Evolutionary conservation across 2,113 vertebrate species (phyloP).

Genomic region (Pollachius pollachius): DNA sequence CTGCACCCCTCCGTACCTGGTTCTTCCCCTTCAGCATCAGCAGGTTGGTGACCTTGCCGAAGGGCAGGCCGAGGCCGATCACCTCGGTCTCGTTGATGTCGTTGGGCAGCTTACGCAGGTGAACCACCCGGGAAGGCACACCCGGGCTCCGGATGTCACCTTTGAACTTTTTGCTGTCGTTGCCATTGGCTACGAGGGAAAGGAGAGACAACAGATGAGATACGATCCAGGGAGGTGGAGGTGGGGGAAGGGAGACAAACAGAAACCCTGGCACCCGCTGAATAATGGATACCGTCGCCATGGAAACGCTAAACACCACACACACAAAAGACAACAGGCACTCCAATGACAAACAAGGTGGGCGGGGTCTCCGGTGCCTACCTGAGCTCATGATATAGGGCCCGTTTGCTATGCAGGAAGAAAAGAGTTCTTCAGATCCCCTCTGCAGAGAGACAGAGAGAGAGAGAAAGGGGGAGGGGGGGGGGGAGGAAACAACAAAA

Average conservation of each 20-base stretch:
- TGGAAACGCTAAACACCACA: slow-evolving; percentile 52
- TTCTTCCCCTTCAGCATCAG: slow-evolving; percentile 99
- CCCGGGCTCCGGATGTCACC: slow-evolving; percentile 86
- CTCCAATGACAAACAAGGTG: slow-evolving; percentile 41
- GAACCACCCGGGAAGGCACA: slow-evolving; percentile 90
- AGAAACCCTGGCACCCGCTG: slow-evolving; percentile 44
- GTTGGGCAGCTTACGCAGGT: slow-evolving; percentile 89
- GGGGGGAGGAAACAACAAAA: slow-evolving; percentile 39
- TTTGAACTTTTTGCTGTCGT: slow-evolving; percentile 99
- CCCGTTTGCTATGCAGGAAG: slow-evolving; percentile 95
- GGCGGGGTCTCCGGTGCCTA: slow-evolving; percentile 61
- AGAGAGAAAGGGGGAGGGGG: slow-evolving; percentile 36
- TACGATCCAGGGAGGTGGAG: slow-evolving; percentile 63
- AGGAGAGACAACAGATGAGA: slow-evolving; percentile 40
- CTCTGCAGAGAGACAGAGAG: slow-evolving; percentile 77
- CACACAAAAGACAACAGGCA: slow-evolving; percentile 28
- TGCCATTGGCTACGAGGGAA: slow-evolving; percentile 87
- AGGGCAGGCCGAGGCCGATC: slow-evolving; percentile 93
- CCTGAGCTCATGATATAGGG: slow-evolving; percentile 96
- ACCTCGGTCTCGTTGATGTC: slow-evolving; percentile 96
- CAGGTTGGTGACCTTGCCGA: slow-evolving; percentile 96
- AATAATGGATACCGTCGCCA: slow-evolving; percentile 63
- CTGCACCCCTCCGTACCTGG: slow-evolving; percentile 76
- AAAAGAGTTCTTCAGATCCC: slow-evolving; percentile 98
- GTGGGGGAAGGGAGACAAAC: slow-evolving; percentile 24